Conservation (phyloP, 1,140 invertebrate genomes). For the Ostrea denselamellosa region DNA sequence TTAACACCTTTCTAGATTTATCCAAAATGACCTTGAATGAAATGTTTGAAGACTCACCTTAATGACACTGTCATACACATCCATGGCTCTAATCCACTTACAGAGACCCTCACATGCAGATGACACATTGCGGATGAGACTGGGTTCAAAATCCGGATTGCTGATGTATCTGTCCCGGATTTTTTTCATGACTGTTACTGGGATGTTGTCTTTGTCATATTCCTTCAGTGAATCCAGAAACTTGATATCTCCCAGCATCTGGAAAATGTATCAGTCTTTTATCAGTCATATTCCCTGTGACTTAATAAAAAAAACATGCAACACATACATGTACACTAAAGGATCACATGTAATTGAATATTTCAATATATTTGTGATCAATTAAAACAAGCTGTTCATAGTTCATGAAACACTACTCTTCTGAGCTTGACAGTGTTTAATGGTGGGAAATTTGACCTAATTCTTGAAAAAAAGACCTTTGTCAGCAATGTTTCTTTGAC, state of each 20-base stretch:
- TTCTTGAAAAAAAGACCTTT: too few species aligned
- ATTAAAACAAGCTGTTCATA: too few species aligned
- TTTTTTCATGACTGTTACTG: conserved; percentile 74
- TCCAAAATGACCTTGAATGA: neutral
- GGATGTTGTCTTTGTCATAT: conserved; percentile 80
- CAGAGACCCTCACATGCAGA: conserved; percentile 79
- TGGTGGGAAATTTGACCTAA: too few species aligned
- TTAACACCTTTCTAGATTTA: neutral
- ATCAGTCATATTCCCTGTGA: neutral
- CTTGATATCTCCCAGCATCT: conserved; percentile 85
- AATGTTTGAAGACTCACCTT: conserved; percentile 67
- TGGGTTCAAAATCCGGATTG: conserved; percentile 78
- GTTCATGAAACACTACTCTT: too few species aligned
- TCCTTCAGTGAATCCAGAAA: conserved; percentile 80
- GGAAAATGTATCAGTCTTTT: conserved; percentile 77
- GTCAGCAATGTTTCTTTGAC: too few species aligned
- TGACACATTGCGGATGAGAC: conserved; percentile 77
- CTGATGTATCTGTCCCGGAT: conserved; percentile 76
- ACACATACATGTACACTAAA: too few species aligned
- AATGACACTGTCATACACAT: conserved; percentile 77
- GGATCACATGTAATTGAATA: too few species aligned
- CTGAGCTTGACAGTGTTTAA: too few species aligned
- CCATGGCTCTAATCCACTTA: conserved; percentile 78
- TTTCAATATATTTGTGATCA: too few species aligned
- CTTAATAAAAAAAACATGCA: too few species aligned